A percentile compares a stretch with the other conserved stretches of the same genome.
Conservation (phyloP, 1,140 invertebrate species). For the Calephelis nemesis region DNA sequence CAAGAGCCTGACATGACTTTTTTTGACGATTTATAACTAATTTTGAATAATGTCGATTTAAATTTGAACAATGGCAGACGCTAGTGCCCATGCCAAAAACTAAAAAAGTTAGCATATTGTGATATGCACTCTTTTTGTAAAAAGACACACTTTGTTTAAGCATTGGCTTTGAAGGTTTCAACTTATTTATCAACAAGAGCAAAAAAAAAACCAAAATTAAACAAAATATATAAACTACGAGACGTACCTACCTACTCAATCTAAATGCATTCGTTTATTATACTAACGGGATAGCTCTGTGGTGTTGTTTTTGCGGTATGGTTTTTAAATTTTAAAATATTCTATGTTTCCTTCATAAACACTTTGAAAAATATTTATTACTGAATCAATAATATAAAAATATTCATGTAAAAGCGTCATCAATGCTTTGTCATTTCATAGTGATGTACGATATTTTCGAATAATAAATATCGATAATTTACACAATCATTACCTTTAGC, state of each 20-base stretch:
- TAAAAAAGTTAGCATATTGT: no score
- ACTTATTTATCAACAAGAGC: not conserved
- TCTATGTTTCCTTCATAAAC: not conserved
- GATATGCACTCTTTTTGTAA: no score
- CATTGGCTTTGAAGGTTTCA: no score
- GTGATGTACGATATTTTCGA: slow-evolving; percentile 16
- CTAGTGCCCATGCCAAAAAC: no score
- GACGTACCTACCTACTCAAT: slow-evolving; percentile 11
- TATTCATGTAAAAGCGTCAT: slow-evolving; percentile 17
- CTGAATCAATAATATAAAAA: slow-evolving; percentile 9
- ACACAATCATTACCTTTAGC: slow-evolving; percentile 15
- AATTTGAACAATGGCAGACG: no score
- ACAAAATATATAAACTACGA: not conserved
- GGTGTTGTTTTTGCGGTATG: slow-evolving; percentile 5
- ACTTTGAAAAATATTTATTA: slow-evolving; percentile 13
- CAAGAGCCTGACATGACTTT: no score
- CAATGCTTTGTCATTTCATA: slow-evolving; percentile 7
- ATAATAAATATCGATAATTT: slow-evolving; percentile 26
- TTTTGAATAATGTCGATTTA: no score
- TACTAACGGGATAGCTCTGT: not conserved
- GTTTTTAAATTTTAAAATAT: not conserved
- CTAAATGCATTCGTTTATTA: slow-evolving; percentile 9
- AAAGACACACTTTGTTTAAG: no score
- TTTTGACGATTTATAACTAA: no score
- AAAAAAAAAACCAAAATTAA: not conserved